Evolutionary conservation across 2,888 invertebrate species (phyloP).

Genomic region (Brachyopa scutellaris): DNA sequence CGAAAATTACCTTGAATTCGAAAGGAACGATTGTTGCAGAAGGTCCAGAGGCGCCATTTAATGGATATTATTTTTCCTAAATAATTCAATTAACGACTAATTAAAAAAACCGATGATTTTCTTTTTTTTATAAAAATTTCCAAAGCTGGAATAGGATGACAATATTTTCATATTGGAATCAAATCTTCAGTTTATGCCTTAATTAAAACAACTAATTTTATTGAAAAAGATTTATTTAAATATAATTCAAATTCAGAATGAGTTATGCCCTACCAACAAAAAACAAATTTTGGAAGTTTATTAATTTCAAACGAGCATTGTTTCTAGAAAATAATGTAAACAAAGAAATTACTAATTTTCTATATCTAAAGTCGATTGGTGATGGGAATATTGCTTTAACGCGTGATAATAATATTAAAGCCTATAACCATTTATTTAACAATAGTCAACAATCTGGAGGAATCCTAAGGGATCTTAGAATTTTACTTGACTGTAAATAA

Average conservation of each 20-base stretch:
- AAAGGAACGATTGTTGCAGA: too few species aligned
- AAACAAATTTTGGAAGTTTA: conserved; percentile 49
- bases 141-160: too few species aligned
- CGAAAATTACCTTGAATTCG: too few species aligned
- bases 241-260: conserved; percentile 45
- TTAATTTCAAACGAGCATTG: conserved; percentile 41
- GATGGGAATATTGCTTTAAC: conserved; percentile 60
- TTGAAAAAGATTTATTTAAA: conserved; percentile 57
- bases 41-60: too few species aligned
- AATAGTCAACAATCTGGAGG: conserved; percentile 87
- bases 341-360: conserved; percentile 42
- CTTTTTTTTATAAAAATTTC: too few species aligned
- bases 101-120: too few species aligned
- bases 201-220: conserved; percentile 8
- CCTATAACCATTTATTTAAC: conserved; percentile 61
- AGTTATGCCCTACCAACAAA: conserved; percentile 36
- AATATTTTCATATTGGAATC: too few species aligned
- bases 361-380: conserved; percentile 41
- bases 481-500: conserved; percentile 88
- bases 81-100: too few species aligned
- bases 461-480: conserved; percentile 88
- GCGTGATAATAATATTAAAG: conserved; percentile 53
- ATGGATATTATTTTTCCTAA: too few species aligned
- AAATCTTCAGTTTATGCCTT: too few species aligned
- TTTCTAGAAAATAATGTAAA: conserved; percentile 32